Base-by-base conservation (phyloP, 2,797 vertebrate genomes). In the Pangasius krempfi region DNA sequence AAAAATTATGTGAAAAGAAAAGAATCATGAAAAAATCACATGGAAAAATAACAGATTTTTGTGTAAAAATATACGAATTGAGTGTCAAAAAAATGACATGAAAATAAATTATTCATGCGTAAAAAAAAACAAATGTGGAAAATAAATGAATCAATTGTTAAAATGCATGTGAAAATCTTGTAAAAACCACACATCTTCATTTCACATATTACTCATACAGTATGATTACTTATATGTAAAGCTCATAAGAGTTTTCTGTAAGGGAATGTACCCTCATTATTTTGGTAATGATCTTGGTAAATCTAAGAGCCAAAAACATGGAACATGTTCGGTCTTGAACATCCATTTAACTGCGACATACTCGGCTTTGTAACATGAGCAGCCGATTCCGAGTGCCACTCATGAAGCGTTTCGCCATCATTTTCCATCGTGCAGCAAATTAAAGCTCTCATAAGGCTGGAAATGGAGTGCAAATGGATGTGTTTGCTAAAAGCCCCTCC, bases 361-460 rank as follows among this genome's bases (percentile, higher is more conserved):
- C 89, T 76, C 84, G 30, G 82, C 47, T 84, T 87, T 68, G 86
- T 76, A 72, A 90, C 44, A 85, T 76, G 89, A 88, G 86, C 54
- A 68, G 84, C 58, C 68, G 47, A 80, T 81, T 37, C 68, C 3
- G 50, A 86, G 84, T 75, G 66, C 22, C 62, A 64, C 70, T 88
- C 40, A 33, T 33, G 37, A 62, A 50, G n/a, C 7, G 75, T 64
- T 85, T 44, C 20, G 25, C 40, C 22, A 85, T 80, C 64, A 2
- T 8, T 81, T 70, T 72, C 52, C 33, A 52, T 52, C 64, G 8
- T n/a, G 25, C 33, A 25, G 40, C 84, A 75, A 82, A 86, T 82
- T 81, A 89, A 89, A 86, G 58, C 76, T 81, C 84, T 89, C 66
- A 81, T 62, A 73, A 30, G 76, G 30, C n/a, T 73, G 84, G 37